phyloP scores from a whole-genome alignment of 53 echinoderm and acorn worm genomes.

The Henricia sp. region DNA sequence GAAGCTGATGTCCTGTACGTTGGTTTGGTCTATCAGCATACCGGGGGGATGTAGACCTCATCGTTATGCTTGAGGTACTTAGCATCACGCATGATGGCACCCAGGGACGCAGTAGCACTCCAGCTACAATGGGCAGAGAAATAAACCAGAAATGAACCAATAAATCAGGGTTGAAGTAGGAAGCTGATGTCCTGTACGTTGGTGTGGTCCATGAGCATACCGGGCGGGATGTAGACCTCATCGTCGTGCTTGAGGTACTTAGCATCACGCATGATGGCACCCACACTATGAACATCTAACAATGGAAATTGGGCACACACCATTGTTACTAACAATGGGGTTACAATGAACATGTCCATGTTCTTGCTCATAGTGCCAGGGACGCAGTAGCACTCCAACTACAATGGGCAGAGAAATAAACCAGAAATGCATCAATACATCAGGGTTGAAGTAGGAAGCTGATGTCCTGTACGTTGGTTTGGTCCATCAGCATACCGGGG shows the following conservation, averaged over 20 bases:
- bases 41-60: conserved; percentile 94
- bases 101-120: conserved; percentile 81
- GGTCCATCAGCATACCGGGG: conserved; percentile 87
- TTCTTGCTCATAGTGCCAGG: no score
- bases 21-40: conserved; percentile 73
- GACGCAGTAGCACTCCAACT: conserved; percentile 90
- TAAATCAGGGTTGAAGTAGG: no score
- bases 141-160: no score
- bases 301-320: no score
- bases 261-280: conserved; percentile 75
- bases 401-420: background rate
- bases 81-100: conserved; percentile 75
- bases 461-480: conserved; percentile 71
- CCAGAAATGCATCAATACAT: no score
- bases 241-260: conserved; percentile 80
- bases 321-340: no score
- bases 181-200: conserved; percentile 81
- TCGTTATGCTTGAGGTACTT: conserved; percentile 79
- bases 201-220: conserved; percentile 75
- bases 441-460: conserved; percentile 79
- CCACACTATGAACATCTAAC: no score
- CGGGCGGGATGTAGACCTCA: conserved; percentile 90
- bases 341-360: no score
- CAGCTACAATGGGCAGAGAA: conserved; percentile 57
- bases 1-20: conserved; percentile 78